These are phyloP conservation scores for Pachycephus smyrnensis DNA, from an alignment of 2,888 invertebrate species.

Conservation along the genomic window DNA sequence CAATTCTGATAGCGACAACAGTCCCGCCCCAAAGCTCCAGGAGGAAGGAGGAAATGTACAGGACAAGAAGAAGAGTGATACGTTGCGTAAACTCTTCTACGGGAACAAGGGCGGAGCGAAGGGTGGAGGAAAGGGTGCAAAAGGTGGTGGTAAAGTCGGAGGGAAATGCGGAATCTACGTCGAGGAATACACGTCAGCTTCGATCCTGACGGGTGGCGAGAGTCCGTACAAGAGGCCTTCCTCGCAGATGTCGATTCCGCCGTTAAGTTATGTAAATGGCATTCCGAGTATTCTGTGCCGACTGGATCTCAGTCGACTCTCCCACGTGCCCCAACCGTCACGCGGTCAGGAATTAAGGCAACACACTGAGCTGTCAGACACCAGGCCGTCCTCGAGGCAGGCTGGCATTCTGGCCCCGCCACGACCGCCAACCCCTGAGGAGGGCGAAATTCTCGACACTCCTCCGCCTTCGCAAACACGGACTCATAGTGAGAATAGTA, in stretches of 20 bases:
- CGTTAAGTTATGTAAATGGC: constrained; percentile 53
- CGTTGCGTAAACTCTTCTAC: constrained; percentile 75
- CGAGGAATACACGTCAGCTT: constrained; percentile 60
- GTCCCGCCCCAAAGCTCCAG: constrained; percentile 64
- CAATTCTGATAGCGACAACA: constrained; percentile 63
- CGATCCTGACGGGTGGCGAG: constrained; percentile 64
- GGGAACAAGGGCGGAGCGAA: constrained; percentile 67
- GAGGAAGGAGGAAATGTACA: constrained; percentile 70
- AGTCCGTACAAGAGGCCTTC: constrained; percentile 64
- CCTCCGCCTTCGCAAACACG: constrained; percentile 48
- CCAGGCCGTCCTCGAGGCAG: constrained; percentile 65
- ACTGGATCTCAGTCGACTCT: constrained; percentile 66
- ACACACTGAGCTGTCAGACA: constrained; percentile 68
- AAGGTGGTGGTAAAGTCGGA: constrained; percentile 73
- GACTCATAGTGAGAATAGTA: constrained; percentile 32
- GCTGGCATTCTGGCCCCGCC: constrained; percentile 57
- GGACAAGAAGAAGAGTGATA: constrained; percentile 80
- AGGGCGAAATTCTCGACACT: constrained; percentile 58
- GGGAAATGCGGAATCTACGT: constrained; percentile 74
- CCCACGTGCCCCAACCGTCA: constrained; percentile 57
- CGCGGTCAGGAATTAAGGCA: constrained; percentile 69
- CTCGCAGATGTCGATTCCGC: constrained; percentile 50
- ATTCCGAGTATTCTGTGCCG: constrained; percentile 63
- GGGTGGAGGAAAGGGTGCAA: constrained; percentile 75
- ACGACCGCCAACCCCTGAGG: constrained; percentile 64